Percentiles rank a stretch among this genome's conserved stretches.
phyloP scores from a whole-genome alignment of 2,113 vertebrate genomes.

The Girardinichthys multiradiatus region DNA sequence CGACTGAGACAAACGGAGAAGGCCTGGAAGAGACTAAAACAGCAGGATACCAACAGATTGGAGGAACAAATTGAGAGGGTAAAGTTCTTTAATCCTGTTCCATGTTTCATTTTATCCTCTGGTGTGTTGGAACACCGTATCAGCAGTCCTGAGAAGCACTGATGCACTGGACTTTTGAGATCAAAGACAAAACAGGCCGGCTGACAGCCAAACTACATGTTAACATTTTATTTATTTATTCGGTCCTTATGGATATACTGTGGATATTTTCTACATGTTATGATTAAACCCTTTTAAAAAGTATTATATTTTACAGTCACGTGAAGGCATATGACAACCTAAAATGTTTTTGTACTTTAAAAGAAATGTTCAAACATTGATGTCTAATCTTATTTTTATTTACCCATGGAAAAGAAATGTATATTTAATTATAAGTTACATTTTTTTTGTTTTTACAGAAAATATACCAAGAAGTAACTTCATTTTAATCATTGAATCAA shows the following conservation, averaged over 20 bases:
- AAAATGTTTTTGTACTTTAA: no score
- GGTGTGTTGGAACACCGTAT: slow-evolving; percentile 13
- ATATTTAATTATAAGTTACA: no score
- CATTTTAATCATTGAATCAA: no score
- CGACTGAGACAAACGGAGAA: slow-evolving; percentile 43
- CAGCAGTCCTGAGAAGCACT: slow-evolving; percentile 3
- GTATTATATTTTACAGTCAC: neutral
- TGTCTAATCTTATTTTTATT: no score
- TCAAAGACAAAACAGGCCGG: slow-evolving; percentile 15
- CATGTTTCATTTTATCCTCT: slow-evolving; percentile 31
- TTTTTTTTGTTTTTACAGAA: no score
- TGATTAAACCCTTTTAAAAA: no score
- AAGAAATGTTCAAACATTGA: no score
- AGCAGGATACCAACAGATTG: slow-evolving; percentile 12
- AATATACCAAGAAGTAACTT: no score
- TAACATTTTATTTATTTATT: neutral
- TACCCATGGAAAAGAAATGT: no score
- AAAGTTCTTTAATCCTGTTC: slow-evolving; percentile 8
- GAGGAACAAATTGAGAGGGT: neutral
- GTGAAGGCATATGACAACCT: no score
- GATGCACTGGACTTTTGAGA: slow-evolving; percentile 7
- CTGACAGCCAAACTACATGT: neutral
- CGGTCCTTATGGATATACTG: no score
- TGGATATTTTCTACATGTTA: no score
- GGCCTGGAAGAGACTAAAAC: slow-evolving; percentile 35